A percentile compares a stretch with the other conserved stretches of the same genome.
phyloP scores from a whole-genome alignment of 1,140 invertebrate genomes.

The Nymphalis io region DNA sequence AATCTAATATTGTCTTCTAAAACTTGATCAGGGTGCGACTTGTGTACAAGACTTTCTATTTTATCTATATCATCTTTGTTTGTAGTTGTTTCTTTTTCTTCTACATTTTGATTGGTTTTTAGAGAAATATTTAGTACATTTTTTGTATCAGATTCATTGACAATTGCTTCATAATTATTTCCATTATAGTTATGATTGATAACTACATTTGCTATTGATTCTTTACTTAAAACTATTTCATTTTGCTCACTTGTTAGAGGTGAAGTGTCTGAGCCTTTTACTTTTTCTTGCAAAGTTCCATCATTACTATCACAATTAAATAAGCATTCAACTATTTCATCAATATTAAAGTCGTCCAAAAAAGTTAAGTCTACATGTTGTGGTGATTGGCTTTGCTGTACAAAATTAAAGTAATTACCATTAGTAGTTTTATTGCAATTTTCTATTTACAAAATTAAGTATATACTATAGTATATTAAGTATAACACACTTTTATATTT shows the following conservation, averaged over 20 bases:
- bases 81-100: not conserved
- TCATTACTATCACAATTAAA: constrained; percentile 30
- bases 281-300: constrained; percentile 12
- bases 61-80: not conserved
- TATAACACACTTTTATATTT: too few relatives aligned
- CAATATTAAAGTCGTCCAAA: constrained; percentile 59
- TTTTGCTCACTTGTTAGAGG: not conserved
- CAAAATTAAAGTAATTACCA: not conserved
- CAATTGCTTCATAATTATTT: too few relatives aligned
- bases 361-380: constrained; percentile 50
- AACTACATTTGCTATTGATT: not conserved
- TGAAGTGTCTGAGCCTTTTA: not conserved
- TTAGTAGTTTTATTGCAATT: not conserved
- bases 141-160: not conserved
- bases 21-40: too few relatives aligned
- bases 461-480: too few relatives aligned
- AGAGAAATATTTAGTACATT: not conserved
- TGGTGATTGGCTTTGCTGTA: constrained; percentile 19
- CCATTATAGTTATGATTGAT: too few relatives aligned
- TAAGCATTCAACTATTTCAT: constrained; percentile 60
- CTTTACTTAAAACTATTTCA: not conserved
- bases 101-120: not conserved
- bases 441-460: not conserved
- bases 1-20: too few relatives aligned
- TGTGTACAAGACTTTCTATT: not conserved